Base-by-base conservation (phyloP, 2,797 vertebrate species). In the Epinephelus coioides region DNA sequence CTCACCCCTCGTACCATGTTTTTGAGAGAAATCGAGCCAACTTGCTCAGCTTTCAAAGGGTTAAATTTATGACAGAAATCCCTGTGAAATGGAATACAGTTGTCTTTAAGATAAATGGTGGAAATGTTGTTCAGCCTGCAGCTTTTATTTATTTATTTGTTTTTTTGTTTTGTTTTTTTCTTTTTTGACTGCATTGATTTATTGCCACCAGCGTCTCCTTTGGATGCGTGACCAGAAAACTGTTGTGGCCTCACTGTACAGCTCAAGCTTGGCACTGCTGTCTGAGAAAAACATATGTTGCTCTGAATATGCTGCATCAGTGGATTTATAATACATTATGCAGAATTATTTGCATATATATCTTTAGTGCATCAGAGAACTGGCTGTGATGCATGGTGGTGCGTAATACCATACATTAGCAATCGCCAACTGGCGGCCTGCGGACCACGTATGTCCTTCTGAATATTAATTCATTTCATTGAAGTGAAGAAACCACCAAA, bases 181-280 rank as follows among this genome's bases (percentile, higher is more conserved):
- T 30, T 30, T 53, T 57, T 15, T 59, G 34, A 66, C 49, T 66
- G 62, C 46, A 76, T 71, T 67, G 73, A 66, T 53, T 69, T 76
- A 3, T 56, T 13, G 4, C 60, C 38, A 61, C 23, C 43, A 30
- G 43, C 27, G 3, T 18, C 44, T 63, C 34, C 30, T 67, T 19
- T 47, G 17, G 18, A 23, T 43, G 14, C 49, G 43, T 43, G 69
- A 59, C 14, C 25, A 60, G 15, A 6, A 46, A 18, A 55, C 18
- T n/a, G 12, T n/a, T 51, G 44, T 38, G 40, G 15, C 55, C 40
- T n/a, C 47, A n/a, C 34, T 43, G n/a, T 23, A 44, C 15, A 44
- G 6, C 25, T 14, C 21, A 23, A 13, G 14, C 64, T 19, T 12
- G 15, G 23, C 40, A 15, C 57, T 34, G 62, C 43, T 15, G 17